Percentiles rank a stretch among this genome's conserved stretches.
Conservation (phyloP, 2,113 vertebrate genomes). For the Herpetotheres cachinnans region DNA sequence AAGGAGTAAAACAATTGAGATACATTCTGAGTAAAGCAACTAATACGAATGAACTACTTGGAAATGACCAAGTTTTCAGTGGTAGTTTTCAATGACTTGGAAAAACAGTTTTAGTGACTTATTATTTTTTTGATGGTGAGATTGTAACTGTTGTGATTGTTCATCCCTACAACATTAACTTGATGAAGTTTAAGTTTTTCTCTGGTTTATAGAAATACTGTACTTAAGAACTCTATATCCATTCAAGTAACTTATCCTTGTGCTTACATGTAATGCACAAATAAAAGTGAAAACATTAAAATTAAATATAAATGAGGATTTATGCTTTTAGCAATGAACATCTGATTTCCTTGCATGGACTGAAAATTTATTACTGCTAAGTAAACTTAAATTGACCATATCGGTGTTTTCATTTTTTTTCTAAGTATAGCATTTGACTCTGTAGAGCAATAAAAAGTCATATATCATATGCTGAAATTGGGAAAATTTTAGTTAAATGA, state of each 20-base stretch:
- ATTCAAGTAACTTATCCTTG: background rate
- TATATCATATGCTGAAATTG: background rate
- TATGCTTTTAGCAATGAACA: background rate
- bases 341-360: background rate
- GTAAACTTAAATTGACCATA: background rate
- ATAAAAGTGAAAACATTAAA: background rate
- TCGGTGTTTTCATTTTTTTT: background rate
- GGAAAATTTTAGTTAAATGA: background rate
- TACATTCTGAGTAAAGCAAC: background rate
- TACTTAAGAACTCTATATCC: background rate
- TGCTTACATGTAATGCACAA: background rate
- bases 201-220: background rate
- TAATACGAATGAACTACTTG: background rate
- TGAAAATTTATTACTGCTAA: background rate
- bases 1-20: background rate
- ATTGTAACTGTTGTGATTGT: background rate
- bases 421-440: background rate
- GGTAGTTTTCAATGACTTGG: background rate
- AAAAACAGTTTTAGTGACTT: background rate
- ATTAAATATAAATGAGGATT: background rate
- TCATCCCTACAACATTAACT: background rate
- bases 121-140: background rate
- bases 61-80: background rate
- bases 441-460: background rate
- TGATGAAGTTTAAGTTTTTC: background rate